Evolutionary conservation across 1,140 invertebrate species (phyloP).

Genomic region (Drosophila lacteicornis): DNA sequence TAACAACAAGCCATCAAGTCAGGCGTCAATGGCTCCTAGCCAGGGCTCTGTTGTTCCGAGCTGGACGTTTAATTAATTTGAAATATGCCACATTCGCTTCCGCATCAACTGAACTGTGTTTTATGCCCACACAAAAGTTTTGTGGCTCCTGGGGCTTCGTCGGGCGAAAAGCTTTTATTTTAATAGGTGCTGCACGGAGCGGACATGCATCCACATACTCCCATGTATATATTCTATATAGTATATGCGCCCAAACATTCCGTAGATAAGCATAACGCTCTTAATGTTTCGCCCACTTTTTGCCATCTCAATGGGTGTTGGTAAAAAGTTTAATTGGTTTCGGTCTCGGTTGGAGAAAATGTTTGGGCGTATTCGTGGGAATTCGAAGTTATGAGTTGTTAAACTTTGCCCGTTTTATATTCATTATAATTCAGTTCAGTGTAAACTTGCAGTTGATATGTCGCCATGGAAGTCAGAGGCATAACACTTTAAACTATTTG

Average conservation of each 20-base stretch:
- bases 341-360: slow-evolving; percentile 1
- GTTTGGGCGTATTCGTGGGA: slow-evolving; percentile 8
- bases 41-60: slow-evolving; percentile 12
- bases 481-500: slow-evolving; percentile 10
- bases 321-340: slow-evolving; percentile 38
- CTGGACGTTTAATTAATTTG: slow-evolving; percentile 51
- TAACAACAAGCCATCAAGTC: slow-evolving; percentile 12
- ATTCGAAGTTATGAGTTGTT: slow-evolving; percentile 23
- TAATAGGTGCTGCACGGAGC: slow-evolving; percentile 40
- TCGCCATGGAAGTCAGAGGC: too few species aligned
- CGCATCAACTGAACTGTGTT: slow-evolving; percentile 38
- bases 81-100: slow-evolving; percentile 40
- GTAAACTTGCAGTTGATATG: background rate
- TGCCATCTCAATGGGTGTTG: slow-evolving; percentile 7
- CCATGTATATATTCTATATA: background rate
- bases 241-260: slow-evolving; percentile 24
- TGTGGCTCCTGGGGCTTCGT: slow-evolving; percentile 33
- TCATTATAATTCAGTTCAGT: slow-evolving; percentile 8
- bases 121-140: slow-evolving; percentile 48
- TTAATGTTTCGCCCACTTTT: slow-evolving; percentile 16
- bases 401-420: slow-evolving; percentile 9
- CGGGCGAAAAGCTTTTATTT: slow-evolving; percentile 62
- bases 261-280: slow-evolving; percentile 35
- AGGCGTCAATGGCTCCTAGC: slow-evolving; percentile 25
- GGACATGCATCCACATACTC: slow-evolving; percentile 20